Evolutionary conservation across 2,888 invertebrate species (phyloP).

Genomic region (Leptinotarsa rubiginosa): DNA sequence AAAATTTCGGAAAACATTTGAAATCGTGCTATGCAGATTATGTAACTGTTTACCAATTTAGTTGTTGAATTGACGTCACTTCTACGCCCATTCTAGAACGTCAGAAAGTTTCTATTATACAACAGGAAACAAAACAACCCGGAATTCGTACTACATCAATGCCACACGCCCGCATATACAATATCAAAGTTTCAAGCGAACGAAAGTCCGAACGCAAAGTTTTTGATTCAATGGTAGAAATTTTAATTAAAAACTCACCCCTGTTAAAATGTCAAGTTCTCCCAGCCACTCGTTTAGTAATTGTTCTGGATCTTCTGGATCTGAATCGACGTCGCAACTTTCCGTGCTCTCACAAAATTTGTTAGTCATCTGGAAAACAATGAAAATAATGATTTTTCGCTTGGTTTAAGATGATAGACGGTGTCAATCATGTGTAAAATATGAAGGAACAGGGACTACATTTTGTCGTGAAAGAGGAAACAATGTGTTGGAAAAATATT

Average conservation of each 20-base stretch:
- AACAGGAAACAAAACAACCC: not conserved
- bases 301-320: conserved; percentile 80
- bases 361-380: conserved; percentile 70
- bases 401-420: conserved; percentile 3
- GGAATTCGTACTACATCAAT: conserved; percentile 7
- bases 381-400: conserved; percentile 17
- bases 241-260: conserved; percentile 70
- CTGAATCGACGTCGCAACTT: conserved; percentile 70
- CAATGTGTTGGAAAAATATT: not conserved
- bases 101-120: not conserved
- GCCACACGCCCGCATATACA: not conserved
- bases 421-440: not conserved
- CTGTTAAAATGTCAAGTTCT: conserved; percentile 79
- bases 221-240: conserved; percentile 19
- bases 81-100: not conserved
- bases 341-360: conserved; percentile 60
- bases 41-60: not conserved
- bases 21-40: too few relatives aligned
- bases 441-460: not conserved
- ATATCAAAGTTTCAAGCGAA: conserved; percentile 6
- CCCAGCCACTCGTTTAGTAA: conserved; percentile 84
- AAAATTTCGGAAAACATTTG: too few relatives aligned
- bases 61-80: not conserved
- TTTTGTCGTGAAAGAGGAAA: not conserved
- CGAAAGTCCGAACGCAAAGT: not conserved